Evolutionary conservation across 2,113 vertebrate species (phyloP).

Genomic region (Melospiza georgiana): DNA sequence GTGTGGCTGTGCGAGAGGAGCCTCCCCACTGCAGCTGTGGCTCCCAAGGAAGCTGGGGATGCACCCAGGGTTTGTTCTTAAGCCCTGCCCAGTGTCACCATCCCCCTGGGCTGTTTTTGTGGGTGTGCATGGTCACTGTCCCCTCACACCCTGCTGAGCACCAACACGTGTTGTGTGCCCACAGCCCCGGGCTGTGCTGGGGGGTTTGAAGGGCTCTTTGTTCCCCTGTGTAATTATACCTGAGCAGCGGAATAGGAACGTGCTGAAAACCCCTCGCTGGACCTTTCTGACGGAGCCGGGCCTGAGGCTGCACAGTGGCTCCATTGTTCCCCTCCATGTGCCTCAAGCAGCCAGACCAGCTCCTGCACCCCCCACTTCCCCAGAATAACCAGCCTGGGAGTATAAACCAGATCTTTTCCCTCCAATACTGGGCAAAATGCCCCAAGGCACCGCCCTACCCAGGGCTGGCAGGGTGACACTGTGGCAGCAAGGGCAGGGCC

Average conservation of each 20-base stretch:
- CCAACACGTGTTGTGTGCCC: fast-evolving
- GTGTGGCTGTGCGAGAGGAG: fast-evolving
- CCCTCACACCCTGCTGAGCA: fast-evolving
- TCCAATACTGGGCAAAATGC: neutral
- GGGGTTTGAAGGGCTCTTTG: constrained; percentile 59
- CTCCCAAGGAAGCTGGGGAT: neutral
- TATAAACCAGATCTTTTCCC: neutral
- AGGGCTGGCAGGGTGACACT: fast-evolving
- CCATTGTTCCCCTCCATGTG: neutral
- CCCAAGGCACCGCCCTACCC: neutral
- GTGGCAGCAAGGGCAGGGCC: neutral
- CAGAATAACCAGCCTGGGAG: neutral
- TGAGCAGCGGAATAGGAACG: constrained; percentile 49
- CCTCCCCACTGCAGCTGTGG: fast-evolving
- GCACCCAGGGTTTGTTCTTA: neutral
- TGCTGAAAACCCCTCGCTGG: constrained; percentile 51
- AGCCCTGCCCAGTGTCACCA: neutral
- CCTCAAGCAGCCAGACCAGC: neutral
- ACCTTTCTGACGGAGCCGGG: neutral
- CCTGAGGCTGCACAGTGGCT: neutral
- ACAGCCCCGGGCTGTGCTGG: neutral
- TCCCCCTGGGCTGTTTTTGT: neutral
- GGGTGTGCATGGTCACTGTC: fast-evolving
- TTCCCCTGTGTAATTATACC: constrained; percentile 60
- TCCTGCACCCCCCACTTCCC: neutral